Evolutionary conservation across 2,113 vertebrate species (phyloP), one percentile per base, ranked within the genome.

Genomic region (Poeciliopsis retropinna): DNA sequence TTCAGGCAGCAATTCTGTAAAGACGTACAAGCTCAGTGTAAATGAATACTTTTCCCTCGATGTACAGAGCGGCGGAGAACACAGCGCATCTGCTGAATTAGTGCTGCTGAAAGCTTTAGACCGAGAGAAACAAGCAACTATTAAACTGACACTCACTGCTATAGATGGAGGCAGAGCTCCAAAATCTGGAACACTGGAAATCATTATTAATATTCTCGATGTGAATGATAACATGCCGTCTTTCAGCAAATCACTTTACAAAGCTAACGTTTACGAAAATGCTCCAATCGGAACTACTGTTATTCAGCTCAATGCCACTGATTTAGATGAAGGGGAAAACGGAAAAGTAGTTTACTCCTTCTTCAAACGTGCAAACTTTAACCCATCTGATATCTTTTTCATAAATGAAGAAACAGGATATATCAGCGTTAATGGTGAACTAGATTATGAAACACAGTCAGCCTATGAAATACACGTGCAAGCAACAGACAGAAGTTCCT

Each of bases 351-450:
- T 67, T 0, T 93, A 91, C 32, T 83, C 85, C 0, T 95, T 97
- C 86, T 92, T 95, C 62, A 95, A 95, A 32, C 94, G 93, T 57
- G 95, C 91, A 1, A 89, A 89, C 70, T 85, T 92, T 27, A 87
- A 94, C 63, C 84, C 94, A 2, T 87, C 90, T 29, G 84, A 27
- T 31, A 76, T 90, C 44, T 97, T 97, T 80, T 73, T 62, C 0
- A 57, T 97, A 5, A 83, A 96, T 60, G 67, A 93, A 0, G 81
- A 89, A 32, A 96, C 80, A 0, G 96, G 96, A n/a, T n/a, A 96
- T 76, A 94, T 97, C 34, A 89, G 67, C 0, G n/a, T 96, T 12
- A 94, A 81, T 14, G 91, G n/a, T n/a, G 92, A 78, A 5, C 83
- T 97, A 28, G 95, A 94, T n/a, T n/a, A 78, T 3, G 95, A 96